Conservation (phyloP, 37 sponge, comb jelly and placozoan genomes). For the Halisarca cf. caerulea region DNA sequence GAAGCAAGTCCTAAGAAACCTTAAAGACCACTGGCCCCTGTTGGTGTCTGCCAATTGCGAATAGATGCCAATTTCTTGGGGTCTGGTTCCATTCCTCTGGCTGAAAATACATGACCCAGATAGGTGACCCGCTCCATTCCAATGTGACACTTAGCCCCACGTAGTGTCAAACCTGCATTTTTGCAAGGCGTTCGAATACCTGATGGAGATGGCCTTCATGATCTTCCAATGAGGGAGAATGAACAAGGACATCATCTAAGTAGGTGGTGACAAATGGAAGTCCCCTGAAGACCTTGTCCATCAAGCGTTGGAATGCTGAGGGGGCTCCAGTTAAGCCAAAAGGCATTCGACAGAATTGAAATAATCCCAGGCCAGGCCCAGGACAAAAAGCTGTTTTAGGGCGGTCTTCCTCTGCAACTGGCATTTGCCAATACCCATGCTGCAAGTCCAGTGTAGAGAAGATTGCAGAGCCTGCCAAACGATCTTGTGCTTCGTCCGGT, state of each 20-base stretch:
- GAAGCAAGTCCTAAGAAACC: constrained; percentile 18
- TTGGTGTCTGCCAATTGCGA: constrained; percentile 44
- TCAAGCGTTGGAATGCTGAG: constrained; percentile 51
- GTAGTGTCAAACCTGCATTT: constrained; percentile 42
- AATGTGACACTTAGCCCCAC: constrained; percentile 27
- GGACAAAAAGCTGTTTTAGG: constrained; percentile 69
- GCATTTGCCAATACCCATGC: constrained; percentile 62
- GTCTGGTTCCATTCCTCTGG: neutral
- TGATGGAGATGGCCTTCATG: constrained; percentile 4
- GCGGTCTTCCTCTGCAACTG: constrained; percentile 6
- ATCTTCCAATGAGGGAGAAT: constrained; percentile 17
- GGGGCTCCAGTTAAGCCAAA: constrained; percentile 61
- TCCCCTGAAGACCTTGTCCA: constrained; percentile 42
- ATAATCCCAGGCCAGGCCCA: constrained; percentile 42
- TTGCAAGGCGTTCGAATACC: neutral
- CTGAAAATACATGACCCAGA: neutral
- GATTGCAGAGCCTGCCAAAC: no score
- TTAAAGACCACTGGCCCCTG: no score
- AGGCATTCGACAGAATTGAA: constrained; percentile 31
- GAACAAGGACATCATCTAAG: constrained; percentile 53
- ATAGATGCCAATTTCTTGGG: constrained; percentile 6
- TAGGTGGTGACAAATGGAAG: constrained; percentile 10
- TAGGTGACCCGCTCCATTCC: neutral
- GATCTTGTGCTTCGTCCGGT: no score
- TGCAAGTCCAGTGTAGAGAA: constrained; percentile 16